These are phyloP conservation scores for Athene cunicularia DNA, from an alignment of 2,113 vertebrate genomes.

Conservation along the genomic window DNA sequence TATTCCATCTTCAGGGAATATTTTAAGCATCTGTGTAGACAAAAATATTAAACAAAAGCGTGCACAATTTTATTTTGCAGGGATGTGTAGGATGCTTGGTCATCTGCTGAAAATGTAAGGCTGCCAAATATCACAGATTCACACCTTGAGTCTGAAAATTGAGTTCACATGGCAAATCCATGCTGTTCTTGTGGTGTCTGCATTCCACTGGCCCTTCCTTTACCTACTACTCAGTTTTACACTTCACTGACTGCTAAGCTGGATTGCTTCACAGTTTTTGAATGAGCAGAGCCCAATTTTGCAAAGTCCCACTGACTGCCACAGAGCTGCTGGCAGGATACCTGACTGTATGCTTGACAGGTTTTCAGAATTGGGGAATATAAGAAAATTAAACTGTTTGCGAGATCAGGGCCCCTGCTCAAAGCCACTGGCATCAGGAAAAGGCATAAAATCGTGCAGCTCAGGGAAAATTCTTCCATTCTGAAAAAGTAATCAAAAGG, in stretches of 20 bases:
- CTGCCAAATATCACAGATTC: constrained; percentile 36
- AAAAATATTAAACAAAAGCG: not conserved
- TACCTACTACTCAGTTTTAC: not conserved
- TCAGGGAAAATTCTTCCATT: not conserved
- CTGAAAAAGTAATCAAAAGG: constrained; percentile 30
- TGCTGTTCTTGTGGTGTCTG: not conserved
- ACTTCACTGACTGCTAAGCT: not conserved
- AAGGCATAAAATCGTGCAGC: not conserved
- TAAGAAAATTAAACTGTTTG: not conserved
- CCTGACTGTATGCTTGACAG: not conserved
- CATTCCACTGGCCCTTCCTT: not conserved
- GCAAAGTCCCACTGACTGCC: not conserved
- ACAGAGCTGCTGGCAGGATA: not conserved
- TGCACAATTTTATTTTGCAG: not conserved
- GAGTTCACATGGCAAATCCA: constrained; percentile 8
- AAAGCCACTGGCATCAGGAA: not conserved
- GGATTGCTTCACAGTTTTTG: not conserved
- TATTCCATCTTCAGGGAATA: not conserved
- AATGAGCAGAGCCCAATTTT: not conserved
- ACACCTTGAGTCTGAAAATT: not conserved
- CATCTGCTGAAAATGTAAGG: constrained; percentile 8
- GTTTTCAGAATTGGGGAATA: not conserved
- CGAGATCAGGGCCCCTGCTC: not conserved
- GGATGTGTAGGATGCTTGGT: not conserved
- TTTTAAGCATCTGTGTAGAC: not conserved